A percentile compares a stretch with the other conserved stretches of the same genome.
These are phyloP conservation scores for Centropus unirufus DNA, from an alignment of 2,113 vertebrate genomes.

Conservation along the genomic window DNA sequence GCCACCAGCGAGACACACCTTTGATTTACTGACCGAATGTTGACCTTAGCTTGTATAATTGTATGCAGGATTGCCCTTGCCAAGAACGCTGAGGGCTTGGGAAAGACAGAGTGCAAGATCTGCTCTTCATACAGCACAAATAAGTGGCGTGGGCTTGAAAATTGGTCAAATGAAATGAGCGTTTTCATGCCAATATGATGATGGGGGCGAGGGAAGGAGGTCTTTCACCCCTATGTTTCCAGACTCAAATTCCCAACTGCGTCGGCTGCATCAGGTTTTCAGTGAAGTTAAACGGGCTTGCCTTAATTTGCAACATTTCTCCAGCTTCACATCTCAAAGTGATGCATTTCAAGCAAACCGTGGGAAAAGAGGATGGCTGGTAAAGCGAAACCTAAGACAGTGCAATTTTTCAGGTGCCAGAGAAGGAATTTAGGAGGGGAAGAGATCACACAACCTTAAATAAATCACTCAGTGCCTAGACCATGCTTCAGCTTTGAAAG, in stretches of 20 bases:
- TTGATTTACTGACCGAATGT: background rate
- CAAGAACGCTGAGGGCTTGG: background rate
- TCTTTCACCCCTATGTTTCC: background rate
- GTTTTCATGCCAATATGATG: background rate
- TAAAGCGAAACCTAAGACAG: background rate
- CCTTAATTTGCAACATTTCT: background rate
- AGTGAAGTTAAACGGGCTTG: background rate
- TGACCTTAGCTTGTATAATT: accelerated
- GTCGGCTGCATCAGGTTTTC: background rate
- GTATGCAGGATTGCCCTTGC: accelerated
- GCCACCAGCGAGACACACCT: background rate
- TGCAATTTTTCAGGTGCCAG: background rate
- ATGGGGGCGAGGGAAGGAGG: background rate
- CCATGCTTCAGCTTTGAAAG: no score
- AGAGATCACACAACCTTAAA: background rate
- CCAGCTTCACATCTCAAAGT: background rate
- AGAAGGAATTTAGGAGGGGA: background rate
- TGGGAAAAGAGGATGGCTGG: background rate
- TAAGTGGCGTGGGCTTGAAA: background rate
- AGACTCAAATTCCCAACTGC: background rate
- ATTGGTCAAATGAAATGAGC: background rate
- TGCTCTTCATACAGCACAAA: background rate
- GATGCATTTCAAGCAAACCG: background rate
- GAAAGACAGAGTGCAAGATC: background rate
- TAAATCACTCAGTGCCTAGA: accelerated